These are phyloP conservation scores for Agonum fuliginosum DNA, from an alignment of 2,888 invertebrate species.

Conservation along the genomic window DNA sequence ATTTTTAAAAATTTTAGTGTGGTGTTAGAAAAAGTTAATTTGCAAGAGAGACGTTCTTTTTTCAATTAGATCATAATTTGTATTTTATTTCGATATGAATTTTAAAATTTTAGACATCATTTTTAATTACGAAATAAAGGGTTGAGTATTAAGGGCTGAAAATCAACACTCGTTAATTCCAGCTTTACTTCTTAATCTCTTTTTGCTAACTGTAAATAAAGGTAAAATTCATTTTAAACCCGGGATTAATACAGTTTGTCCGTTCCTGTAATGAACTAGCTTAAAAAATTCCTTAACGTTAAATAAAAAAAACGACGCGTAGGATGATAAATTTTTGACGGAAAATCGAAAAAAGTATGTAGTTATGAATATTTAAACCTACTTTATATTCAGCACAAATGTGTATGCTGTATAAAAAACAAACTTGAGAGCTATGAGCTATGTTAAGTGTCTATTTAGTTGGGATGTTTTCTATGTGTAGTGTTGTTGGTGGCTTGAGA, in stretches of 20 bases:
- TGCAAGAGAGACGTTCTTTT: too few species aligned
- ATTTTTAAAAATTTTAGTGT: neutral
- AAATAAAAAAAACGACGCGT: neutral
- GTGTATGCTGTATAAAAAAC: slow-evolving; percentile 1
- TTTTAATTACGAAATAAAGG: slow-evolving; percentile 8
- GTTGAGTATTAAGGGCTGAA: neutral
- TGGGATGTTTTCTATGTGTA: neutral
- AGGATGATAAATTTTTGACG: slow-evolving; percentile 18
- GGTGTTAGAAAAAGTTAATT: too few species aligned
- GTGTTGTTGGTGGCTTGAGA: neutral
- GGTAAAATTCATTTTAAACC: neutral
- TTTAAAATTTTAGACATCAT: neutral
- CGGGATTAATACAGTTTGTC: neutral
- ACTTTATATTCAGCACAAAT: slow-evolving; percentile 29
- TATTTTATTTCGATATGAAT: neutral
- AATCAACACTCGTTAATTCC: neutral
- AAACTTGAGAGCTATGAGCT: neutral
- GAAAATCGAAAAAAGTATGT: slow-evolving; percentile 27
- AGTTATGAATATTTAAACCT: slow-evolving; percentile 34
- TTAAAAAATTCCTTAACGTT: neutral
- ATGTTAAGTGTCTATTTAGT: slow-evolving; percentile 7
- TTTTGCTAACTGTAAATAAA: slow-evolving; percentile 28
- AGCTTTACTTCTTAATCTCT: neutral
- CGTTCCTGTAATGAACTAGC: neutral
- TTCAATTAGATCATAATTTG: too few species aligned